Base-by-base conservation (phyloP, 2,797 vertebrate genomes). In the Karalla daura region DNA sequence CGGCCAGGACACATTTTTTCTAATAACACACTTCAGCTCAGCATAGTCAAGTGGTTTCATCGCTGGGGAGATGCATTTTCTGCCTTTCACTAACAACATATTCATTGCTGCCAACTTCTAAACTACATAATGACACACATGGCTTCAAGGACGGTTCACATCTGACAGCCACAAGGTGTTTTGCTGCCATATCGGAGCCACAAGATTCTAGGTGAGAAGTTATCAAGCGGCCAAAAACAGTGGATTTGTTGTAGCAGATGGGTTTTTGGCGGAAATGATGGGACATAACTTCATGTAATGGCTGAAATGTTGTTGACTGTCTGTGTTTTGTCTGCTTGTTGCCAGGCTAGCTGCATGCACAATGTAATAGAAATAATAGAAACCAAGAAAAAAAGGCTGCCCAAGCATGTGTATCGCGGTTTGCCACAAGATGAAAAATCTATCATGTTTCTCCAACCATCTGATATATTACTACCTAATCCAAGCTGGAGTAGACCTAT, bases 11-110 rank as follows among this genome's bases (percentile, higher is more conserved):
- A 60, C 50, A 27, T 54, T 61, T 74, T 40, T 49, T 55, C 33
- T 74, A 78, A 83, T 77, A 70, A 72, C 49, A 65, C 58, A 30
- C 36, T 63, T 80, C 21, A 14, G 33, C n/a, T 12, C 59, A 27
- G 51, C 47, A 12, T 7, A 40, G 24, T 36, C 49, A 20, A 4
- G 14, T 5, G 35, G 52, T 56, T 63, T 44, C 24, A 54, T 36
- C 20, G 27, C 7, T n/a, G 43, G 18, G 39, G 37, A 12, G 1
- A 33, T 10, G 28, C 30, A 50, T 71, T 27, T 60, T 36, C 25
- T 18, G 1, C 30, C 32, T 50, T 53, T 69, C 60, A 65, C 32
- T 8, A 45, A 32, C 27, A 35, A 64, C 74, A 45, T 25, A 52
- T 27, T 37, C 27, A 53, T 37, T 27, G 4, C 55, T 53, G 43